Conservation (phyloP, 1,140 invertebrate species). For the Drosophila repleta region DNA sequence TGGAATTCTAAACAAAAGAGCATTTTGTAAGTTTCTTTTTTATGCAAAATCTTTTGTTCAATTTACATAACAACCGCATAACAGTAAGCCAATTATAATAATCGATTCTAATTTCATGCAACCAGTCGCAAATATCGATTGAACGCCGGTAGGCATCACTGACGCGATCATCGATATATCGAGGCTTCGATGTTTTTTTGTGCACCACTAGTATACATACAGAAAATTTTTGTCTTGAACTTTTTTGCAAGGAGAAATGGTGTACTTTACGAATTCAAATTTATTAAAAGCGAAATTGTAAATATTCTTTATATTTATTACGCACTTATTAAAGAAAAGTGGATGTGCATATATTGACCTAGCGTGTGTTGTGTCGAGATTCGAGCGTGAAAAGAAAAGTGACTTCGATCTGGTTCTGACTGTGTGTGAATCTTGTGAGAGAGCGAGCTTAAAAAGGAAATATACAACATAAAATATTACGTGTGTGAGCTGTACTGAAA, state of each 20-base stretch:
- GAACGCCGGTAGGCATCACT: not conserved
- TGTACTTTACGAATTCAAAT: constrained; percentile 53
- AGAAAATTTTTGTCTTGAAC: constrained; percentile 35
- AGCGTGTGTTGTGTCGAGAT: constrained; percentile 71
- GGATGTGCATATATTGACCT: constrained; percentile 63
- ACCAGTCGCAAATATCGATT: not conserved
- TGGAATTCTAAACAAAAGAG: no score
- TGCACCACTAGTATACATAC: constrained; percentile 43
- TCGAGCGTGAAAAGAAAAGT: constrained; percentile 71
- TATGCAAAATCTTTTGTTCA: no score
- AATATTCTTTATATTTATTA: constrained; percentile 73
- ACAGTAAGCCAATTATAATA: no score
- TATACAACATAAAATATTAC: constrained; percentile 64
- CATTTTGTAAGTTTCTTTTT: no score
- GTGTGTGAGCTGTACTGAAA: constrained; percentile 67
- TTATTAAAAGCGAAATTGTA: constrained; percentile 70
- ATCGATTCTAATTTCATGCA: not conserved
- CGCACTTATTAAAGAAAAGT: constrained; percentile 74
- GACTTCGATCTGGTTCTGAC: constrained; percentile 65
- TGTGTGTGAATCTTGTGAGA: constrained; percentile 80
- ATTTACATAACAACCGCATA: no score
- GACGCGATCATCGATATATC: not conserved
- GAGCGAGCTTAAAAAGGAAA: constrained; percentile 64
- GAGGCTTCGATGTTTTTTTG: not conserved
- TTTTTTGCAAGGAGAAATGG: constrained; percentile 50